Base-by-base conservation (phyloP, 1,140 invertebrate genomes). In the Rhopalosiphum padi region DNA sequence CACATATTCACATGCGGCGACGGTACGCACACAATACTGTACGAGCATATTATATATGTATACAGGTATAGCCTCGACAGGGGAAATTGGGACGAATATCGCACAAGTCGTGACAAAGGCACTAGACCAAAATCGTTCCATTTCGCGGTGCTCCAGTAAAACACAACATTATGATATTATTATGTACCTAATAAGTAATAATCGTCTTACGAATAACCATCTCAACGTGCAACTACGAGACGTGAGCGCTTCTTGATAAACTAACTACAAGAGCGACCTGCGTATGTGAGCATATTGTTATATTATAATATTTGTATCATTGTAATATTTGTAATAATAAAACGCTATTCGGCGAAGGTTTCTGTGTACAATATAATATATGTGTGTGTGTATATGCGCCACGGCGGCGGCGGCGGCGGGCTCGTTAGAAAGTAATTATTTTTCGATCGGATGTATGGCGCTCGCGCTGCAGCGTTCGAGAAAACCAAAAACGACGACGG, bases 361-460 rank as follows among this genome's bases (percentile, higher is more conserved):
- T 22, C 53, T 53, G 5, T 23, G 21, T 21, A 15, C 43, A 46
- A 6, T 23, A 4, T 53, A 53, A 23, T 41, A 9, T 46, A 46
- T 46, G 9, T 46, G 9, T 46, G 9, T 46, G 9, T 46, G 9
- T 46, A 9, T 46, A 46, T 77, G 25, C n/a, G n/a, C 35, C 0
- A 5, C n/a, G 68, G 30, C 25, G 3, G n/a, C 60, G 25, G 25
- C 11, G 21, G 35, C n/a, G 21, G 35, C 6, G 35, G 21, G n/a
- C n/a, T 83, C 35, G 77, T 83, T 83, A 83, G 35, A 83, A 37
- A 83, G 35, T 83, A 83, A 83, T 83, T 83, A 83, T 83, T 83
- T 83, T 83, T 37, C 35, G 77, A 83, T 83, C 77, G 77, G 35
- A 37, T 18, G 60, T 68, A 68, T 6, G 15, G 60, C n/a, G 9